phyloP scores from a whole-genome alignment of 30 jellyfish, hydroid and myxozoan genomes.

The Mastigias papua region DNA sequence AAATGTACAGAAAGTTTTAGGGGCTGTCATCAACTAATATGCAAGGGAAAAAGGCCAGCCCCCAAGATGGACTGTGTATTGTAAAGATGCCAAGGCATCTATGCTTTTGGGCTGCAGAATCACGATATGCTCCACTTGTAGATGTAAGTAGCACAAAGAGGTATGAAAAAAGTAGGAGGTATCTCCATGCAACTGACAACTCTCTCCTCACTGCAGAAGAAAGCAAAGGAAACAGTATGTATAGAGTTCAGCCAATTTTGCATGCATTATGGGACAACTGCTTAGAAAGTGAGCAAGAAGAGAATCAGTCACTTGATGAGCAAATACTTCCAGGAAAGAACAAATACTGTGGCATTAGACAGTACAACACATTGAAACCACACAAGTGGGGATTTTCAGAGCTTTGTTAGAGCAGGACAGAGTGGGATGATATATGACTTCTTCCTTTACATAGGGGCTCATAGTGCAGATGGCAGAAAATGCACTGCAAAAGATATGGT shows the following conservation, averaged over 20 bases:
- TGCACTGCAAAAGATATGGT: too few species aligned
- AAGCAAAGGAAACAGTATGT: background rate
- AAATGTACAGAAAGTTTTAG: background rate
- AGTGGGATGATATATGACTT: too few species aligned
- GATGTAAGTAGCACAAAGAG: background rate
- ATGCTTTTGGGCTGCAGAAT: background rate
- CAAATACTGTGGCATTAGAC: too few species aligned
- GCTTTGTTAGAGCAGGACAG: too few species aligned
- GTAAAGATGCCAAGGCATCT: background rate
- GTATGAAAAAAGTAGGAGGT: background rate
- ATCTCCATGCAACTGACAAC: background rate
- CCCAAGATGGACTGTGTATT: conserved; percentile 10
- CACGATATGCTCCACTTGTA: background rate
- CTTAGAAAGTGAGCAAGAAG: background rate
- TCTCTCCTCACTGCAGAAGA: background rate
- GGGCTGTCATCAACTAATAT: background rate
- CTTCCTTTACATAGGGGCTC: too few species aligned
- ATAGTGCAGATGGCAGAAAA: too few species aligned
- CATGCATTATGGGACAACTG: background rate
- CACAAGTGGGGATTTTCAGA: too few species aligned
- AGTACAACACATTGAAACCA: too few species aligned
- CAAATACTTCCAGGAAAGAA: too few species aligned
- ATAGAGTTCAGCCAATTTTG: background rate
- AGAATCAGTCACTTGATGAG: background rate
- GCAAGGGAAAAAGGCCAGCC: conserved; percentile 12